These are phyloP conservation scores for Ceratotherium simum DNA, from an alignment of 2,113 vertebrate genomes.

Conservation along the genomic window DNA sequence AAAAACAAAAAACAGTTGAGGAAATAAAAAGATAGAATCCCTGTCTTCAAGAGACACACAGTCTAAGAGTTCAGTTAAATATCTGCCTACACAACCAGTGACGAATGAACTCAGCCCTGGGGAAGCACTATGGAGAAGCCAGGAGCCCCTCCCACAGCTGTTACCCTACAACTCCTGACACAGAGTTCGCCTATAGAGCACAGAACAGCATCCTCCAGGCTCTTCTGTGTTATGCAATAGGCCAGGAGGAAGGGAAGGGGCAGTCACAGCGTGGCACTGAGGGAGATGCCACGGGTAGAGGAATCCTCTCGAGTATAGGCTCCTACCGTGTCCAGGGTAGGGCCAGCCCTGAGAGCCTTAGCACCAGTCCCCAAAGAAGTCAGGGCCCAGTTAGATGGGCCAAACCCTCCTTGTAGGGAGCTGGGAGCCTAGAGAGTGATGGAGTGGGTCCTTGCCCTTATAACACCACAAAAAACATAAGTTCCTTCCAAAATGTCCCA, in stretches of 20 bases:
- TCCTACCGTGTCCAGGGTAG: background rate
- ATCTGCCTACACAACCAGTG: background rate
- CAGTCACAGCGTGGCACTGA: background rate
- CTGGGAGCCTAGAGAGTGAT: background rate
- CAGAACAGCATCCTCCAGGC: background rate
- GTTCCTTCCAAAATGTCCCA: background rate
- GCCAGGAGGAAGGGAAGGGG: background rate
- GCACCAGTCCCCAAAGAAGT: background rate
- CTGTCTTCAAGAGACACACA: background rate
- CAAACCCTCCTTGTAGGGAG: too few species aligned
- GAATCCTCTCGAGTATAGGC: background rate
- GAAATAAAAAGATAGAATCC: background rate
- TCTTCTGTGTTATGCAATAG: background rate
- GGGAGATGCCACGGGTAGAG: background rate
- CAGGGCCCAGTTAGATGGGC: too few species aligned
- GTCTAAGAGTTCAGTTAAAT: background rate
- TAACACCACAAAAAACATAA: background rate
- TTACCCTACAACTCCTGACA: background rate
- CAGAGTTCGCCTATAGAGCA: too few species aligned
- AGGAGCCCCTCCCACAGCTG: fast-evolving
- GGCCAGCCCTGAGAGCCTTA: fast-evolving
- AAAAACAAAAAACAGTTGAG: too few species aligned
- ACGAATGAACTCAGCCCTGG: too few species aligned
- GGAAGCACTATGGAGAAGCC: fast-evolving
- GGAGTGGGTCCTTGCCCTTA: background rate